Evolutionary conservation across 2,113 vertebrate genomes (phyloP).

Genomic region (Atractosteus spatula): DNA sequence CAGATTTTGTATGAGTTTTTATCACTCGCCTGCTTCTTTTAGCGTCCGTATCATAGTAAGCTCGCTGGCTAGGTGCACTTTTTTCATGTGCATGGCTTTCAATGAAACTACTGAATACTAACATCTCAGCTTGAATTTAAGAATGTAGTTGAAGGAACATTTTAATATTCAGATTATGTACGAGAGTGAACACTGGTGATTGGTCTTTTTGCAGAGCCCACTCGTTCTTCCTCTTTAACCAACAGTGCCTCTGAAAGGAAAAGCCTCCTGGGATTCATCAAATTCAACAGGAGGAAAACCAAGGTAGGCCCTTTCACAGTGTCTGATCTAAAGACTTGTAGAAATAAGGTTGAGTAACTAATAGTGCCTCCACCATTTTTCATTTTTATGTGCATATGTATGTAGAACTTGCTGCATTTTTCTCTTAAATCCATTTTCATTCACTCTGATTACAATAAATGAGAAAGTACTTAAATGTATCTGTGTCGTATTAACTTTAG

Average conservation of each 20-base stretch:
- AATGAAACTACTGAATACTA: not conserved
- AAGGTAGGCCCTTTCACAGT: slow-evolving; percentile 66
- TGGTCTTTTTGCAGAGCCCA: slow-evolving; percentile 63
- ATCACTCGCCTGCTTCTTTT: too few species aligned
- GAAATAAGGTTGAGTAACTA: too few species aligned
- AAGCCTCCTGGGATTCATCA: slow-evolving; percentile 82
- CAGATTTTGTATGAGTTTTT: too few species aligned
- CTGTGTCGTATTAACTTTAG: too few species aligned
- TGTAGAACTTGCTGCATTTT: too few species aligned
- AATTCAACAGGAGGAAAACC: slow-evolving; percentile 70
- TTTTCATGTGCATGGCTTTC: not conserved
- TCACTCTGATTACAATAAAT: too few species aligned
- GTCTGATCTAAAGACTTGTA: too few species aligned
- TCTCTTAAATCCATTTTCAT: too few species aligned
- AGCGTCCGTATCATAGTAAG: not conserved
- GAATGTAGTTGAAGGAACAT: not conserved
- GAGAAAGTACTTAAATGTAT: too few species aligned
- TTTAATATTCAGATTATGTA: not conserved
- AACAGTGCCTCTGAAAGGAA: slow-evolving; percentile 73
- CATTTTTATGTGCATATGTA: too few species aligned
- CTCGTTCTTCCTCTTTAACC: slow-evolving; percentile 63
- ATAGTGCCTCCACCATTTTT: too few species aligned
- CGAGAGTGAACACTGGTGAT: too few species aligned
- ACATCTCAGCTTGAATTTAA: not conserved
- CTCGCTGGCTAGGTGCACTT: not conserved